Base-by-base conservation (phyloP, 2,888 invertebrate genomes). In the Eulithis prunata region DNA sequence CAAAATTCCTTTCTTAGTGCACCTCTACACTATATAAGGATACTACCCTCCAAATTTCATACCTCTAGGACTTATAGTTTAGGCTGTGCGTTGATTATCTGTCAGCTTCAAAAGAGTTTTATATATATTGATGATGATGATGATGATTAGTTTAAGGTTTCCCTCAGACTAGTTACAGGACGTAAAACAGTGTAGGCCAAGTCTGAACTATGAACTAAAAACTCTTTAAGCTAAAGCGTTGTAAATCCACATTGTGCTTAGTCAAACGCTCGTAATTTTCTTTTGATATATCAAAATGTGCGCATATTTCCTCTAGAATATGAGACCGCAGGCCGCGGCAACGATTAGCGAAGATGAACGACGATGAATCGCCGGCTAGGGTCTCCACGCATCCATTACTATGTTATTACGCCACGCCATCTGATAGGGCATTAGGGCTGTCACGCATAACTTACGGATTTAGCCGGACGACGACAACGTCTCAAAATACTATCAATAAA, bases 321-420 rank as follows among this genome's bases (percentile, higher is more conserved):
- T 72, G 65, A 72, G 58, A 68, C 66, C 71, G 57, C 71, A 66
- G 68, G 45, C 64, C 71, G 53, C 66, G 71, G 56, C 60, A 62
- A 65, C 73, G 71, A 73, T 84, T 84, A 84, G 73, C 74, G 78
- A 83, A 83, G 84, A 84, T 80, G 82, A 80, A 84, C 81, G 80
- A 80, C 81, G 78, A 81, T 83, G 84, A 84, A 84, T 84, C 82
- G 79, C 78, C 69, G 72, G 62, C 75, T 59, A 64, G 77, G 77
- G 77, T 71, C 73, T 67, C 70, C 63, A 67, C 69, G 66, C 68
- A 71, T 73, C 71, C 70, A 73, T 75, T 75, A 73, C 71, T 64
- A 43, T 61, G 68, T 68, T 68, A 68, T 68, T 68, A 64, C 68
- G 64, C 47, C 66, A 64, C 61, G 61, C 68, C 68, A 62, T 69